Evolutionary conservation across 2,888 invertebrate species (phyloP), one percentile per base, ranked within the genome.

Genomic region (Sisyra terminalis): DNA sequence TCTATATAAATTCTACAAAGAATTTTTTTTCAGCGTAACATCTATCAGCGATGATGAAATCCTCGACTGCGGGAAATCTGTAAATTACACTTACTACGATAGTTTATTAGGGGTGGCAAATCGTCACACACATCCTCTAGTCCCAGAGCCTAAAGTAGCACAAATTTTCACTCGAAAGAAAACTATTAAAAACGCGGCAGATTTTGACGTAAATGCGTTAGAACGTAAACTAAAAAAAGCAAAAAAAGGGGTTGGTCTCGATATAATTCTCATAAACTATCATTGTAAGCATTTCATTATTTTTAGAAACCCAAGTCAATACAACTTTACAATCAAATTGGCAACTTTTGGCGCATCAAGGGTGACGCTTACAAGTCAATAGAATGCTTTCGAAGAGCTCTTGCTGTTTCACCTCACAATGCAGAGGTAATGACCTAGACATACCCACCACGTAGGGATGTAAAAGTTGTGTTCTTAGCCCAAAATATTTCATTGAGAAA

Each of bases 341-440:
- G 89, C 2, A 89, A 90, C 62, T 89, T 85, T 61, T 89, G 86
- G 85, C 72, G 88, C 48, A 83, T 89, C 50, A 85, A 87, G 60
- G 89, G 89, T 3, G 83, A 89, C 57, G 84, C 88, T 5, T 72
- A 82, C 55, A 76, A 78, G 55, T 84, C 88, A 1, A 88, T 90
- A 47, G 89, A 90, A 61, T 90, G 89, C 59, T 90, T 89, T 63
- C 72, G 89, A 47, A 71, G 85, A 54, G 88, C 87, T 3, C 68
- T 89, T 15, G 80, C 84, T 15, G 79, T 88, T 9, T 81, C 85
- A 15, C 88, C 89, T 2, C 83, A 87, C 55, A 85, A 88, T 66
- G 78, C 89, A 34, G 88, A 89, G 62, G 80, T 57, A 50, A 45
- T 18, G n/a, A n/a, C n/a, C n/a, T n/a, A n/a, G n/a, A n/a, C n/a